Evolutionary conservation across 1,140 invertebrate species (phyloP).

Genomic region (Theocolax elegans): DNA sequence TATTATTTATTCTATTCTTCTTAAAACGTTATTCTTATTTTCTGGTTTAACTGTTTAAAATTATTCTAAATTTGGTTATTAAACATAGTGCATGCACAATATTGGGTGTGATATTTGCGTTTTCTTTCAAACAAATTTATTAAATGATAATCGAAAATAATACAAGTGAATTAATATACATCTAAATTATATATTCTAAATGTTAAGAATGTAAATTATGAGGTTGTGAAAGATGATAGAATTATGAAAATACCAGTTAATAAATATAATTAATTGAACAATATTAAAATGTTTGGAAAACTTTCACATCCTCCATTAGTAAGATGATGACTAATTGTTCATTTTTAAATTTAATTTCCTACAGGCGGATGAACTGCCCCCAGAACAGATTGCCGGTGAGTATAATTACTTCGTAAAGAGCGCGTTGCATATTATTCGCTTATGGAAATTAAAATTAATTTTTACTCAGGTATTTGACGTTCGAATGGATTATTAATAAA

Average conservation of each 20-base stretch:
- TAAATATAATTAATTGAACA: no score
- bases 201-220: background rate
- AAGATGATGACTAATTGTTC: no score
- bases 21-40: background rate
- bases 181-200: background rate
- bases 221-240: no score
- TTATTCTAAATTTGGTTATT: background rate
- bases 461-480: no score
- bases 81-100: slow-evolving; percentile 5
- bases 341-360: slow-evolving; percentile 43
- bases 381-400: slow-evolving; percentile 73
- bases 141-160: background rate
- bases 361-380: slow-evolving; percentile 73
- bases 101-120: background rate
- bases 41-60: no score
- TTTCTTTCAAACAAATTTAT: slow-evolving; percentile 4
- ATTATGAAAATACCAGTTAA: no score
- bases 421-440: no score
- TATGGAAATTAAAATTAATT: no score
- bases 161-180: background rate
- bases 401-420: slow-evolving; percentile 44
- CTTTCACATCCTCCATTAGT: no score
- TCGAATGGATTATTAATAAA: no score
- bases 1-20: background rate
- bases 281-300: no score